Percentiles rank a stretch among this genome's conserved stretches.
Conservation (phyloP, 2,888 invertebrate species). For the Tridacna gigas region DNA sequence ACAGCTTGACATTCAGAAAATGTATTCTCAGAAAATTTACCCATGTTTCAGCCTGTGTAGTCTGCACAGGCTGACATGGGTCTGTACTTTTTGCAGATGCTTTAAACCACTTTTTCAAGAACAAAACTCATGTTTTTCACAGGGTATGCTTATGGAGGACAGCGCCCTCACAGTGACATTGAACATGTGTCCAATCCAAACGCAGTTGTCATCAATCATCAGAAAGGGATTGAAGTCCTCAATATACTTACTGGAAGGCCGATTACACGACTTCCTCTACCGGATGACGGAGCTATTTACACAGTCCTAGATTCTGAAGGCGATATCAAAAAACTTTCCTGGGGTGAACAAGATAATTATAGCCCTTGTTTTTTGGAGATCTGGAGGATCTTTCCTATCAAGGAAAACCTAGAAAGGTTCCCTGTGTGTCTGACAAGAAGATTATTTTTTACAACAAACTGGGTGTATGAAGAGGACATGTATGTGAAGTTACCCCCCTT, state of each 20-base stretch:
- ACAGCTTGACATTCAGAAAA: no score
- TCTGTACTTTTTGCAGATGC: no score
- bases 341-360: conserved; percentile 73
- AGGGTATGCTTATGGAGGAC: conserved; percentile 81
- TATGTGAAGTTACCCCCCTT: conserved; percentile 78
- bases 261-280: conserved; percentile 73
- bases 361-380: conserved; percentile 78
- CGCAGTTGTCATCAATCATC: conserved; percentile 77
- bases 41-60: no score
- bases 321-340: conserved; percentile 72
- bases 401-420: conserved; percentile 76
- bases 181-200: conserved; percentile 81
- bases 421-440: conserved; percentile 77
- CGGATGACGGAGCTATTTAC: conserved; percentile 72
- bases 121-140: neutral
- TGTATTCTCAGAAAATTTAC: no score
- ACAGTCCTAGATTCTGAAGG: conserved; percentile 77
- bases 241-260: conserved; percentile 79
- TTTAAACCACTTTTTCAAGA: no score
- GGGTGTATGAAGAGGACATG: conserved; percentile 78
- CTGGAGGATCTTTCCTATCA: conserved; percentile 73
- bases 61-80: no score
- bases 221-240: conserved; percentile 79
- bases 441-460: conserved; percentile 76
- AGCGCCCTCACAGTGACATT: conserved; percentile 77